Base-by-base conservation (phyloP, 2,797 vertebrate species). In the Fistularia commersonii region DNA sequence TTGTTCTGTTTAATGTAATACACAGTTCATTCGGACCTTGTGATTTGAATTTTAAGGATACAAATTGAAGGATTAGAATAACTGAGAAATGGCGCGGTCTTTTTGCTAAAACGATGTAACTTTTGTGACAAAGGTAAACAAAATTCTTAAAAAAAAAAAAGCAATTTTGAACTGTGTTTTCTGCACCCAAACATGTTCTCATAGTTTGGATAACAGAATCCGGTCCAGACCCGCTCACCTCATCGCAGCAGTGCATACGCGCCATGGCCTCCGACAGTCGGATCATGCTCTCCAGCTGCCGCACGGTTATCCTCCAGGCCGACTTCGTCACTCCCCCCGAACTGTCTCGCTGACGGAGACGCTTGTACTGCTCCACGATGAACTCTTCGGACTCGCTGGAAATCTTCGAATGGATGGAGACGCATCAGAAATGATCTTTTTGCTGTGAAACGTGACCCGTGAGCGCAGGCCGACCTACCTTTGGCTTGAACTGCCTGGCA, bases 211-310 rank as follows among this genome's bases (percentile, higher is more conserved):
- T 23, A 23, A 23, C 23, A 23, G 23, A 23, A 23, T 23, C 23
- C 23, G 4, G 23, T 23, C 23, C 23, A 23, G 23, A 23, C 23
- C 23, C 23, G 23, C 68, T 1, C 37, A 90, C 97, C 94, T 99
- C 97, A n/a, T 99, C 97, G 38, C 95, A 98, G 87, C 97, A 99
- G 88, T 99, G 97, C 96, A 99, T 99, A 7, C 96, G 92, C 5
- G 97, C 96, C 97, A 99, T 99, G 41, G 86, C 89, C 87, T 99
- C 97, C 0, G 96, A 99, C 0, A 99, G 89, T 8, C 96, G 94
- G 73, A 99, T 99, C 96, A 99, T 96, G 85, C 97, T 99, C 76
- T 99, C 97, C 64, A 98, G 76, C 83, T 99, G 97, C 0, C 97
- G 81, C 41, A 99, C 97, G 0, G 97, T 99, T 64, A 99, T 99